phyloP scores from a whole-genome alignment of 2,797 vertebrate genomes.

The Myotis planiceps region DNA sequence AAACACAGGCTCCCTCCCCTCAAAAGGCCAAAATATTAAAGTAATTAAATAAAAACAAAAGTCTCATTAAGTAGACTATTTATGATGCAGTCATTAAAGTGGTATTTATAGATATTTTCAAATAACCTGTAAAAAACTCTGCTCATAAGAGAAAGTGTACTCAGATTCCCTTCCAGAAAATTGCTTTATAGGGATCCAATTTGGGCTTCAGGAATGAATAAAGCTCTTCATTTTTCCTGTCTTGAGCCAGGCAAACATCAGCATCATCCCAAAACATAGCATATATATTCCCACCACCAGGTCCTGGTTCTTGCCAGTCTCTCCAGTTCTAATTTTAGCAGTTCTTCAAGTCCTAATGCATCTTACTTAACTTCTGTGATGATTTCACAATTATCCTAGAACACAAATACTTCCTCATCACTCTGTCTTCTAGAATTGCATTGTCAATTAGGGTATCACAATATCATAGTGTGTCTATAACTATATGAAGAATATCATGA shows the following conservation, averaged over 20 bases:
- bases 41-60: neutral
- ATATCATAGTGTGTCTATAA: neutral
- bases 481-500: neutral
- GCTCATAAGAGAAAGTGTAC: neutral
- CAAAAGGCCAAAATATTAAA: neutral
- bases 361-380: neutral
- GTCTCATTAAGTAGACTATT: neutral
- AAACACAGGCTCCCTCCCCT: accelerated
- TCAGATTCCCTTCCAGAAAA: neutral
- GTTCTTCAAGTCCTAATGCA: neutral
- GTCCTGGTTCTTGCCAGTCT: neutral
- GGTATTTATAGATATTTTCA: neutral
- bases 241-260: neutral
- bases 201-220: neutral
- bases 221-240: neutral
- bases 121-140: neutral
- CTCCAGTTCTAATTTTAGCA: neutral
- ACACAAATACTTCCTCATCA: neutral
- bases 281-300: neutral
- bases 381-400: neutral
- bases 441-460: neutral
- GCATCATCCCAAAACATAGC: neutral
- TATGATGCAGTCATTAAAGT: neutral
- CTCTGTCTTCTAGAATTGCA: neutral
- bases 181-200: neutral